Base-by-base conservation (phyloP, 53 echinoderm and acorn worm genomes). In the Zoroaster sp. region DNA sequence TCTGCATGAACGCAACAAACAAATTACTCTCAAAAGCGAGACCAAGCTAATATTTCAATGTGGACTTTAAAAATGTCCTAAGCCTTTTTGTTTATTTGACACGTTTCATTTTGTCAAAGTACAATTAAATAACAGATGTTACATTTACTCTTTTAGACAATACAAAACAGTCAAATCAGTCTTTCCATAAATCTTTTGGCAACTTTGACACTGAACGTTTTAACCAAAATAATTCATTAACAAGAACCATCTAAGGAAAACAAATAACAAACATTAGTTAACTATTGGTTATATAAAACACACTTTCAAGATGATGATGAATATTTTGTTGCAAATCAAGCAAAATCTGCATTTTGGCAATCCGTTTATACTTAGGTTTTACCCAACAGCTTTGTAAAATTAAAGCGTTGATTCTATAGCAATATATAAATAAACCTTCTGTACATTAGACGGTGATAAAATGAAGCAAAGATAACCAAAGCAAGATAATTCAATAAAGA, bases 1-100 rank as follows among this genome's bases (percentile, higher is more conserved):
- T n/a, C n/a, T n/a, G n/a, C n/a, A n/a, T n/a, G n/a, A n/a, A n/a
- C n/a, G n/a, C n/a, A n/a, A n/a, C n/a, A 10, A 32, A 41, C 40
- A 55, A 54, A 52, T 25, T 25, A 20, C 17, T 13, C 33, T 23
- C 33, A 53, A 54, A 36, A 35, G 33, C 55, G 63, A 59, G 25
- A 28, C 63, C 21, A 59, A 59, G 4, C 28, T 59, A 79, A 54
- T 79, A 33, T 87, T 73, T 87, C 54, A 87, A 87, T 59, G 40
- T 74, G 87, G 74, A 87, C 75, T 74, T 74, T 25, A 74, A n/a
- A 74, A 87, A 87, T 74, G 74, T 66, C 75, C 75, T 30, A 74
- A 75, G 74, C 85, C 71, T 85, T 85, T n/a, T 47, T 21, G 30
- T 42, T 85, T 47, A 85, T 85, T 69, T 36, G 47, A 51, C 85